Conservation (phyloP, 2,797 vertebrate species). For the Sebastes kiyomatsui region DNA sequence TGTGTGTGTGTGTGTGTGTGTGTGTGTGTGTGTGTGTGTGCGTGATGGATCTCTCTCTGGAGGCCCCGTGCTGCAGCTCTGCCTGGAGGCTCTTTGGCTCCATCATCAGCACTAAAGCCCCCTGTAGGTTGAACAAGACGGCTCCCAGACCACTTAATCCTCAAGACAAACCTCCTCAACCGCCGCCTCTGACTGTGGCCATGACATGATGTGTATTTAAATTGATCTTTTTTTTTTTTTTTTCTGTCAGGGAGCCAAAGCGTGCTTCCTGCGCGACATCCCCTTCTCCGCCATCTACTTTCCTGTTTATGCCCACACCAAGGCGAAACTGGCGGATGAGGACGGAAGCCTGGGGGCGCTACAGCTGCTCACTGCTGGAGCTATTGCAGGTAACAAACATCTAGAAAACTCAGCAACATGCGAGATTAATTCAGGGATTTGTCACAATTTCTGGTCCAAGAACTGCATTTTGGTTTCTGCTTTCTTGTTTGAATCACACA, state of each 20-base stretch:
- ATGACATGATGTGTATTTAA: background rate
- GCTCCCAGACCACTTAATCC: conserved; percentile 55
- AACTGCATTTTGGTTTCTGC: conserved; percentile 1
- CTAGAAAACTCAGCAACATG: conserved; percentile 23
- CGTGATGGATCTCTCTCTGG: conserved; percentile 63
- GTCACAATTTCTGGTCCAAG: conserved; percentile 18
- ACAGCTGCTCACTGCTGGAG: conserved; percentile 94
- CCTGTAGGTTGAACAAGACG: conserved; percentile 55
- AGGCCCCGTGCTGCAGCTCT: conserved; percentile 43
- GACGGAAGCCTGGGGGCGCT: conserved; percentile 88
- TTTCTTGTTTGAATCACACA: background rate
- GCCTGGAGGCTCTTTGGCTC: conserved; percentile 65
- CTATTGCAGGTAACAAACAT: conserved; percentile 90
- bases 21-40: conserved; percentile 19
- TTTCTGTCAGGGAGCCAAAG: conserved; percentile 91
- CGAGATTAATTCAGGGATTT: conserved; percentile 2
- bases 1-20: background rate
- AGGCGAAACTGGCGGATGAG: conserved; percentile 88
- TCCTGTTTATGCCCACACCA: conserved; percentile 95
- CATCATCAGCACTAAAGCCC: conserved; percentile 59
- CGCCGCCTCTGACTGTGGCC: conserved; percentile 21
- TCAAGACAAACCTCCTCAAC: conserved; percentile 35
- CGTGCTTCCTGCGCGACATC: conserved; percentile 97
- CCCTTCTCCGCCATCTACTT: conserved; percentile 98
- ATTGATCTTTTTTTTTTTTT: background rate